Evolutionary conservation across 2,888 invertebrate genomes (phyloP).

Genomic region (Galerucella calmariensis): DNA sequence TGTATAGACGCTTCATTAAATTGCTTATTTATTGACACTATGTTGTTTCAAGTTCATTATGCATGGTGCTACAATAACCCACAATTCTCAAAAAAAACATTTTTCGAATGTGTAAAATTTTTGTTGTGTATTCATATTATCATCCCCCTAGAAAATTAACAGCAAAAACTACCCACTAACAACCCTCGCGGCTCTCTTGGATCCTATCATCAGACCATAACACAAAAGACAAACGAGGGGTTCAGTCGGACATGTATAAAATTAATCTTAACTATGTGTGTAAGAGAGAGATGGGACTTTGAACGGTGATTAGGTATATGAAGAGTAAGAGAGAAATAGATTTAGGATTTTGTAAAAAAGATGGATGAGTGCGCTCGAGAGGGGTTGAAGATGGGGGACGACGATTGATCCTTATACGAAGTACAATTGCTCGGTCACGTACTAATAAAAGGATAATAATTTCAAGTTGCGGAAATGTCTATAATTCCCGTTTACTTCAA

Average conservation of each 20-base stretch:
- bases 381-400: slow-evolving; percentile 3
- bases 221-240: slow-evolving; percentile 2
- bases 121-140: neutral
- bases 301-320: neutral
- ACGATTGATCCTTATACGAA: slow-evolving; percentile 3
- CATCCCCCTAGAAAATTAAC: slow-evolving; percentile 2
- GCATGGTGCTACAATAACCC: too few relatives aligned
- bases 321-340: slow-evolving; percentile 8
- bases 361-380: slow-evolving; percentile 14
- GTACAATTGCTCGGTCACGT: slow-evolving; percentile 12
- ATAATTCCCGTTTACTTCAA: too few relatives aligned
- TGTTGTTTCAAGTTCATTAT: too few relatives aligned
- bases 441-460: neutral
- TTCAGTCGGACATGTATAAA: neutral
- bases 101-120: too few relatives aligned
- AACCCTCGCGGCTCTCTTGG: neutral
- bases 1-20: too few relatives aligned
- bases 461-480: too few relatives aligned
- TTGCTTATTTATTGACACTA: too few relatives aligned
- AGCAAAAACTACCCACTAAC: slow-evolving; percentile 4
- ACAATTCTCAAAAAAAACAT: too few relatives aligned
- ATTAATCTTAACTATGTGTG: neutral
- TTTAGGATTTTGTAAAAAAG: slow-evolving; percentile 13
- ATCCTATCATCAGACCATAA: slow-evolving; percentile 4
- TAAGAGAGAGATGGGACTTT: neutral